Evolutionary conservation across 1,140 invertebrate genomes (phyloP), one percentile per base, ranked within the genome.

Genomic region (Drosophila truncata): DNA sequence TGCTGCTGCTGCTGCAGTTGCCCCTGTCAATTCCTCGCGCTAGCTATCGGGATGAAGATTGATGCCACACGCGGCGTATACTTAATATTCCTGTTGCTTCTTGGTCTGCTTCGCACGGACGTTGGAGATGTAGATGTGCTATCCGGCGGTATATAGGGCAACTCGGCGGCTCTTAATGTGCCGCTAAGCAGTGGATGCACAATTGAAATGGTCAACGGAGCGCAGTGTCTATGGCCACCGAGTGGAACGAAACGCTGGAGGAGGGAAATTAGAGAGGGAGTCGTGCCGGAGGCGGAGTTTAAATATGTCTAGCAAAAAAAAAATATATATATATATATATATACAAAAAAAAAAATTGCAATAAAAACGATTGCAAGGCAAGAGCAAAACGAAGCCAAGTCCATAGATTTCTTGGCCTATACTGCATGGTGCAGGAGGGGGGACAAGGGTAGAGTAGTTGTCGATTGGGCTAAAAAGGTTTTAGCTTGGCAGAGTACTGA

Each of bases 21-120:
- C 47, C 54, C 37, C 49, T 59, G 54, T 77, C 63, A 80, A 72
- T 79, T 64, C 75, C 59, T 47, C 44, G 78, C 65, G 72, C 61
- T 66, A 62, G 59, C 67, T 42, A 46, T 65, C 27, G 69, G 79
- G 50, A 69, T 55, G 63, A 88, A 83, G 83, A 86, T 86, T 87
- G 80, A 87, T 86, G 76, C 83, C 76, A 77, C 83, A 78, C 64
- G 64, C 74, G 74, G 74, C 75, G 74, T 70, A 70, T 78, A 78
- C 75, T 57, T 78, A 55, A 70, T 78, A 70, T 78, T 55, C 64
- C 47, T 52, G 39, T 52, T 64, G 41, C 41, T 64, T 49, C 47
- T 63, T 57, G 37, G 35, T 39, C 41, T 55, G 18, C 41, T 47
- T 31, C 20, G 29, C 35, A 16, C 31, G 50, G 50, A 37, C 31